These are phyloP conservation scores for Brachycybe producta DNA, from an alignment of 2,888 invertebrate genomes.

Conservation along the genomic window DNA sequence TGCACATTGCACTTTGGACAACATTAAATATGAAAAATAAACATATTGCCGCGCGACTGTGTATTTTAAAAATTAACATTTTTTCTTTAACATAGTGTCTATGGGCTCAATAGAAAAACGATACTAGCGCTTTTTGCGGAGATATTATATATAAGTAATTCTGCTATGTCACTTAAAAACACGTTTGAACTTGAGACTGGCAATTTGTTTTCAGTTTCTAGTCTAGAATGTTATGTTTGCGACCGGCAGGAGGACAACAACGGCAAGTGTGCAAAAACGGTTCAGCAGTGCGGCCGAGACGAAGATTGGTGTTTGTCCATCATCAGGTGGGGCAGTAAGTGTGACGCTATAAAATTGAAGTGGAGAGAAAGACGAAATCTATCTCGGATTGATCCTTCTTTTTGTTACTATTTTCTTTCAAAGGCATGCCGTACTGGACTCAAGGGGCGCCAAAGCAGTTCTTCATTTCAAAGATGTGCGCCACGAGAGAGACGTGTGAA, in stretches of 20 bases:
- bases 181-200: constrained; percentile 24
- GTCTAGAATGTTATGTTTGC: constrained; percentile 91
- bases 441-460: constrained; percentile 84
- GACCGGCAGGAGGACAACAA: constrained; percentile 79
- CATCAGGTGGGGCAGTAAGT: constrained; percentile 79
- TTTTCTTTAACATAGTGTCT: no score
- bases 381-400: neutral
- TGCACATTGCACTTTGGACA: no score
- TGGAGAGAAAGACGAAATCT: no score
- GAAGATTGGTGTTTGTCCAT: constrained; percentile 79
- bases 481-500: constrained; percentile 65
- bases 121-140: no score
- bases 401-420: constrained; percentile 17
- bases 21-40: no score
- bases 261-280: constrained; percentile 83
- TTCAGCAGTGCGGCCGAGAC: constrained; percentile 74
- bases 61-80: no score
- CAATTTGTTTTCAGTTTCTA: constrained; percentile 41
- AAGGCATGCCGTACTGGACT: constrained; percentile 83
- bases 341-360: constrained; percentile 31
- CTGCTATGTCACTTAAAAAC: no score
- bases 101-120: no score
- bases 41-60: no score
- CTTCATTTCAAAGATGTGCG: constrained; percentile 82
- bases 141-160: no score